Evolutionary conservation across 2,888 invertebrate species (phyloP).

Genomic region (Aphodius sticticus): DNA sequence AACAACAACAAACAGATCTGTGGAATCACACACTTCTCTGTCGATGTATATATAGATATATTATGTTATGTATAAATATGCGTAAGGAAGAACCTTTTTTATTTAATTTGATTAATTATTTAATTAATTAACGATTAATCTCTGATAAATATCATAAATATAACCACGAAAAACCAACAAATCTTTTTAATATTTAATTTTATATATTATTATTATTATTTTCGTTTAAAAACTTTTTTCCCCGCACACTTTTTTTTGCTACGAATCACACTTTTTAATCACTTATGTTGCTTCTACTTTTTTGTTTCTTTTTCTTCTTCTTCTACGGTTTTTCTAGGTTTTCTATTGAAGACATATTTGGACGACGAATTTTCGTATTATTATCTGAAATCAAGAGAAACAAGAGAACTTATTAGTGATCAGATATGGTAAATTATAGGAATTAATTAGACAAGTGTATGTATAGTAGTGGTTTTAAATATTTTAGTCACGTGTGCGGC

Average conservation of each 20-base stretch:
- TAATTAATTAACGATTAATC: neutral
- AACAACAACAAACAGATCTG: neutral
- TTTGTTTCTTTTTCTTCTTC: slow-evolving; percentile 28
- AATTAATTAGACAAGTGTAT: too few species aligned
- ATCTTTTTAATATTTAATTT: neutral
- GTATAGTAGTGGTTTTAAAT: too few species aligned
- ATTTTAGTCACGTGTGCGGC: too few species aligned
- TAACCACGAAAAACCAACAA: neutral
- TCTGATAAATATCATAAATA: neutral
- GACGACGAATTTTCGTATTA: slow-evolving; percentile 43
- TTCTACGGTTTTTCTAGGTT: slow-evolving; percentile 23
- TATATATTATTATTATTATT: neutral
- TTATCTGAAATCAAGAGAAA: slow-evolving; percentile 43
- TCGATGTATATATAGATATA: neutral
- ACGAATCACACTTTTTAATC: neutral
- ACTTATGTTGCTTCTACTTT: neutral
- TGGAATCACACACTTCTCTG: neutral
- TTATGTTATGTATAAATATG: neutral
- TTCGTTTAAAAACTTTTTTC: neutral
- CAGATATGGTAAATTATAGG: too few species aligned
- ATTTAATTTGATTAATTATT: neutral
- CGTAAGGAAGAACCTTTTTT: neutral
- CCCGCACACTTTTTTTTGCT: neutral
- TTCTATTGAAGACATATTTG: slow-evolving; percentile 43
- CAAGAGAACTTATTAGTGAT: slow-evolving; percentile 6